Evolutionary conservation across 2,797 vertebrate genomes (phyloP).

Genomic region (Eulemur rubriventer): DNA sequence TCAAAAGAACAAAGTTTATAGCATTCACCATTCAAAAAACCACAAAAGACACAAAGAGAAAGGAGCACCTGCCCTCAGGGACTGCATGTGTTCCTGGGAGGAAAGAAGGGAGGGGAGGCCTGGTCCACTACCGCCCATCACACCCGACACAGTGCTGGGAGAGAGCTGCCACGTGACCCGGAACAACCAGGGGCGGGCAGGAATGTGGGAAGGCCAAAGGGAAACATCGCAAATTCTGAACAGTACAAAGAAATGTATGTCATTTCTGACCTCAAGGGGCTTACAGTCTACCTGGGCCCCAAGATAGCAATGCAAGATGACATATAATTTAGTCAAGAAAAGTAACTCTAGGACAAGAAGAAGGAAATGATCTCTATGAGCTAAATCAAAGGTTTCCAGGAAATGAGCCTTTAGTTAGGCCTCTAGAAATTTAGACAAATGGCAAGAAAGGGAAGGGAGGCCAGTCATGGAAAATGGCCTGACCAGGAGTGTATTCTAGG

Average conservation of each 20-base stretch:
- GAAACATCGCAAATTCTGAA: not conserved
- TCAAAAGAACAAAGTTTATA: not conserved
- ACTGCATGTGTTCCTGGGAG: not conserved
- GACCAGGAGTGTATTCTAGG: not conserved
- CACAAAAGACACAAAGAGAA: not conserved
- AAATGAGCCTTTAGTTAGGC: not conserved
- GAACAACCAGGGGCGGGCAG: not conserved
- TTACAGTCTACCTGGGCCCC: not conserved
- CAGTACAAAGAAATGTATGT: not conserved
- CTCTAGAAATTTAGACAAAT: conserved; percentile 18
- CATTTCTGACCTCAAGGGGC: not conserved
- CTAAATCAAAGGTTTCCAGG: conserved; percentile 18
- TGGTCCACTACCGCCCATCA: not conserved
- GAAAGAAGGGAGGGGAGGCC: not conserved
- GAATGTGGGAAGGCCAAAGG: not conserved
- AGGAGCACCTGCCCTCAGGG: not conserved
- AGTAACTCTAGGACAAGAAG: not conserved
- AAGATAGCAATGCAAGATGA: not conserved
- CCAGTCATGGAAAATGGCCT: not conserved
- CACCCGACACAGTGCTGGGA: not conserved
- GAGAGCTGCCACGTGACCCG: not conserved
- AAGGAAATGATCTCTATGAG: not conserved
- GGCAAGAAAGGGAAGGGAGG: conserved; percentile 2
- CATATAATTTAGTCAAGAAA: not conserved
- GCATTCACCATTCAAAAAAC: not conserved